Conservation (phyloP, 2,113 vertebrate species). For the Asarcornis scutulata region DNA sequence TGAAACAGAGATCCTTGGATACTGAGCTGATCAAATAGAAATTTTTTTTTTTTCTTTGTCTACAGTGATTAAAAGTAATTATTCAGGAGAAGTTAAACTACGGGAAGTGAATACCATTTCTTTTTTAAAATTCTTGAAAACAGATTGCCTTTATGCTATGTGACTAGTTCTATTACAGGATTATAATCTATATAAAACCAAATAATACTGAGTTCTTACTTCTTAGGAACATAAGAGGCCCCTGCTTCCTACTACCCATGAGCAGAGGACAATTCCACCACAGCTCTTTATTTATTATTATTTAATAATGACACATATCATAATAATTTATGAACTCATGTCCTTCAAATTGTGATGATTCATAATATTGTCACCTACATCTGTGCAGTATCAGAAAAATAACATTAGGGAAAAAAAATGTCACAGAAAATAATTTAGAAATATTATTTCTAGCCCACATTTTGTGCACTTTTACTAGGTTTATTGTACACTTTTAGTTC, state of each 20-base stretch:
- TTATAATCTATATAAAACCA: neutral
- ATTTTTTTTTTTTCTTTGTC: neutral
- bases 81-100: neutral
- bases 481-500: neutral
- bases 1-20: neutral
- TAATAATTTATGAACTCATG: neutral
- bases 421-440: neutral
- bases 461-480: neutral
- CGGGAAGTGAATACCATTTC: neutral
- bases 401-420: too few species aligned
- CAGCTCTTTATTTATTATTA: neutral
- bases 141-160: neutral
- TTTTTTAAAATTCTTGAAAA: neutral
- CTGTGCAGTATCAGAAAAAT: neutral
- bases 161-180: neutral
- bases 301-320: neutral
- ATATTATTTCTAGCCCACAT: neutral
- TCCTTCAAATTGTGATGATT: neutral
- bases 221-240: neutral
- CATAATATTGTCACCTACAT: neutral
- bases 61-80: neutral
- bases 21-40: neutral
- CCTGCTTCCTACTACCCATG: neutral
- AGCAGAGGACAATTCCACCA: neutral
- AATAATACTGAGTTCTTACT: neutral